Evolutionary conservation across 2,888 invertebrate genomes (phyloP), one percentile per base, ranked within the genome.

Genomic region (Drepanosiphum platanoidis): DNA sequence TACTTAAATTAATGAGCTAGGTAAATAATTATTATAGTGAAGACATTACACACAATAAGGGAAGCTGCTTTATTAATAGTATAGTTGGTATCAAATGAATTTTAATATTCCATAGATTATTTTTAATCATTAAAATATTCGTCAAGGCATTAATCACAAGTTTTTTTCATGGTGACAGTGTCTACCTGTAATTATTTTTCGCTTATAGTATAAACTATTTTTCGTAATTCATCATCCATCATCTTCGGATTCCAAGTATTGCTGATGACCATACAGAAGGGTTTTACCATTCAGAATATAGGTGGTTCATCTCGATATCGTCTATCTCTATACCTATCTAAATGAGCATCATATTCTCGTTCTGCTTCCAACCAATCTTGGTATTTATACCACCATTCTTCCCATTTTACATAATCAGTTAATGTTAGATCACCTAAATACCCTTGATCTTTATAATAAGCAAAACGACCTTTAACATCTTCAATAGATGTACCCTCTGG

Each of bases 381-480:
- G 89, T 96, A 96, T 88, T 94, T 94, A 91, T 96, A 96, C 96
- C 96, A 96, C 96, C 96, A 96, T 89, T 96, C 96, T 90, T 96
- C 96, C 96, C 96, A 96, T 90, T 96, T 96, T 87, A 96, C 93
- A 89, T 96, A 96, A 90, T 96, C 96, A 88, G 95, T 93, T 46
- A 95, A 91, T 0, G 93, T 92, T 36, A 95, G 91, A 90, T 96
- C 96, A 87, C 96, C 91, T 77, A 96, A 91, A 88, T 95, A 96
- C 0, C 96, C 96, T 81, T 95, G 92, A 89, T 95, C 95, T 91
- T 96, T 96, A 90, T 96, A 96, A 90, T 96, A 96, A 88, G 95
- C 95, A 89, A 95, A 96, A 86, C 96, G 92, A 7, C 96, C 96
- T 70, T 95, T 91, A 4, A 96, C 95, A 89, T 96, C 96, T 89